Conservation (phyloP, 2,797 vertebrate genomes). For the Columba guinea region DNA sequence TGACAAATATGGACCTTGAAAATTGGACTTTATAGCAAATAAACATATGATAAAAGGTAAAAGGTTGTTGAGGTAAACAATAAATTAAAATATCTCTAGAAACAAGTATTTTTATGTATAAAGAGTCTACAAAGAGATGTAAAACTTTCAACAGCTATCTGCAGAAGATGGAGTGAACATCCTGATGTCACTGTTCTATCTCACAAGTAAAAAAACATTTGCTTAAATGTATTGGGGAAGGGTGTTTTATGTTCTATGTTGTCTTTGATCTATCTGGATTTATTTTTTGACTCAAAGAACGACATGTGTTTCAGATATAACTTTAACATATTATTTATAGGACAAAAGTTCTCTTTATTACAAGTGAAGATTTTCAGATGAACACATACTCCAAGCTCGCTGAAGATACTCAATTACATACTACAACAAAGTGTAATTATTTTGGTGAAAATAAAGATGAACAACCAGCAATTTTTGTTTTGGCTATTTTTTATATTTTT, state of each 20-base stretch:
- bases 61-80: not conserved
- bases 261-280: not conserved
- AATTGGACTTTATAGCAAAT: not conserved
- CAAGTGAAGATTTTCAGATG: not conserved
- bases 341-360: slow-evolving; percentile 16
- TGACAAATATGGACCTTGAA: not conserved
- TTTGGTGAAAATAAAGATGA: not conserved
- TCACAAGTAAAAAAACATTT: not conserved
- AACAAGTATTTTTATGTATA: not conserved
- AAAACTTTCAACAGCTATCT: not conserved
- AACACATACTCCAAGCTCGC: not conserved
- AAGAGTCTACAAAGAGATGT: not conserved
- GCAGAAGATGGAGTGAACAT: not conserved
- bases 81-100: not conserved
- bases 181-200: not conserved
- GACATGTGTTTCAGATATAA: not conserved
- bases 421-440: not conserved
- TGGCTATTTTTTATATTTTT: slow-evolving; percentile 41
- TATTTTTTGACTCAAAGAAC: not conserved
- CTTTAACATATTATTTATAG: slow-evolving; percentile 8
- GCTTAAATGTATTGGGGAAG: not conserved
- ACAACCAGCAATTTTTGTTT: not conserved
- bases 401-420: not conserved
- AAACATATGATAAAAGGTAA: not conserved
- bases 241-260: not conserved